Base-by-base conservation (phyloP, 2,113 vertebrate species). In the Lutjanus erythropterus region DNA sequence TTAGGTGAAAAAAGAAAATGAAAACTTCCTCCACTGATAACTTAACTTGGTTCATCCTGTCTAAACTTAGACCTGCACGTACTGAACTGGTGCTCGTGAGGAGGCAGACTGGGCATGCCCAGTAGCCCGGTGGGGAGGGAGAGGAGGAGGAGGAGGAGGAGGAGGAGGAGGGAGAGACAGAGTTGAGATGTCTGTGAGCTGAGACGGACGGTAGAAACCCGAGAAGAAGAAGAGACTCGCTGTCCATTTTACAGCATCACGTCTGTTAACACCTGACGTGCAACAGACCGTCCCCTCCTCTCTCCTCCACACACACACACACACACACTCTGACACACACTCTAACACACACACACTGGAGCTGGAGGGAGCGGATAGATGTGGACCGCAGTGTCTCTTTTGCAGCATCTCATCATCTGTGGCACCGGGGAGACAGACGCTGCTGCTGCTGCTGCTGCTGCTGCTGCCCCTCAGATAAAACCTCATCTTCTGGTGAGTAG, bases 321-420 rank as follows among this genome's bases (percentile, higher is more conserved):
- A 12, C 65, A 8, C 62, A 18, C 66, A 9, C 46, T 0, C 46
- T 1, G 46, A n/a, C 61, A 1, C 52, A 3, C 53, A 1, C 44
- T 2, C n/a, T n/a, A n/a, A 0, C 46, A 1, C 53, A n/a, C 61
- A 1, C 52, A 3, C 53, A 1, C 44, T 2, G n/a, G 58, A 44
- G 35, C 71, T 19, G n/a, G 49, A 23, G 42, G 76, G 27, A 75
- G 71, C 47, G 77, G 70, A 68, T 84, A 37, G 49, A 85, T 80
- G 90, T 83, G 84, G 77, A 91, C 91, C 89, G 91, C 93, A 93
- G 92, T 85, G 90, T 64, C 84, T 61, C 75, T 5, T 58, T 41
- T 25, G 47, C 88, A 83, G 80, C 82, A 75, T 87, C 89, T 80
- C 74, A 68, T 77, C 83, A n/a, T 73, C 65, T 52, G 10, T 39